Percentiles rank a stretch among this genome's conserved stretches.
Conservation (phyloP, 2,888 invertebrate species). For the Campopleginae sp. region DNA sequence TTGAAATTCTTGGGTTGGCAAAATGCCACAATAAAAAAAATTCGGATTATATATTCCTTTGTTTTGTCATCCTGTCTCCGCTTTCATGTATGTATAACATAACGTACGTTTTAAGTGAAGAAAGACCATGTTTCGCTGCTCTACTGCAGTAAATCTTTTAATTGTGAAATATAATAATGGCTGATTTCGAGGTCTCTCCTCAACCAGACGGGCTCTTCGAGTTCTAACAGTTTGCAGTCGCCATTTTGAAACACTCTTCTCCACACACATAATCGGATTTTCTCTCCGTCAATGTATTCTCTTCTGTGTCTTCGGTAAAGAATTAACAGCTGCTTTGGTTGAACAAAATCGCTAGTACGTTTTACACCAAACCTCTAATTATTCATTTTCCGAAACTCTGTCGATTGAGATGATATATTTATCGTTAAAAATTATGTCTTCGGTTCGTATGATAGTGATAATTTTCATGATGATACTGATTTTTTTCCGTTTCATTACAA, state of each 20-base stretch:
- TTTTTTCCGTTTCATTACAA: background rate
- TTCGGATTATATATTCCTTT: slow-evolving; percentile 41
- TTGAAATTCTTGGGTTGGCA: slow-evolving; percentile 67
- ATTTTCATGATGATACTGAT: background rate
- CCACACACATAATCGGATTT: slow-evolving; percentile 17
- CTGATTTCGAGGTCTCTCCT: slow-evolving; percentile 13
- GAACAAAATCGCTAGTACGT: background rate
- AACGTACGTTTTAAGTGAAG: background rate
- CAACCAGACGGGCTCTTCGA: slow-evolving; percentile 28
- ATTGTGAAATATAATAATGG: slow-evolving; percentile 47
- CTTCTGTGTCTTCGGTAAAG: background rate
- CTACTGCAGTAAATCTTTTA: slow-evolving; percentile 2
- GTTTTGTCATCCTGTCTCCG: slow-evolving; percentile 20
- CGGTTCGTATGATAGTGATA: background rate
- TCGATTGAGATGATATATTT: background rate
- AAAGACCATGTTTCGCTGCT: background rate
- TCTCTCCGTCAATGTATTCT: slow-evolving; percentile 33
- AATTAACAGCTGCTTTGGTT: slow-evolving; percentile 3
- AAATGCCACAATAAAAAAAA: slow-evolving; percentile 53
- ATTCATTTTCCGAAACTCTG: slow-evolving; percentile 1
- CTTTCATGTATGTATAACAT: background rate
- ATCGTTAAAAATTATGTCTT: background rate
- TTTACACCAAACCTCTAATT: background rate
- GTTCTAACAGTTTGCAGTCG: slow-evolving; percentile 41
- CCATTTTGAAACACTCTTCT: slow-evolving; percentile 65